A percentile compares a stretch with the other conserved stretches of the same genome.
phyloP scores from a whole-genome alignment of 2,797 vertebrate species.

The Hoplostethus atlanticus region DNA sequence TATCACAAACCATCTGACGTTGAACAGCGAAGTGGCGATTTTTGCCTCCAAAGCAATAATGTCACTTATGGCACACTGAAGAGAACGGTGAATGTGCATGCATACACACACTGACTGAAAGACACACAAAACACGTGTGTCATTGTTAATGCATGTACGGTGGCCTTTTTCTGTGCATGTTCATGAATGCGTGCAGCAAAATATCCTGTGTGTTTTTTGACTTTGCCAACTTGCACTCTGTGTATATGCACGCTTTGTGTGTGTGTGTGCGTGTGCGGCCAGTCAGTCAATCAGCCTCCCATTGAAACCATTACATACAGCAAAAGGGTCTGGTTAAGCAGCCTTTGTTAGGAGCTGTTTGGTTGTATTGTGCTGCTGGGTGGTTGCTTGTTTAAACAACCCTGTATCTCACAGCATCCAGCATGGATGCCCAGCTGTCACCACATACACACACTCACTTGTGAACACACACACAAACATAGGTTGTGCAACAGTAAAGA shows the following conservation, averaged over 20 bases:
- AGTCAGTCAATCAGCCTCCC: conserved; percentile 68
- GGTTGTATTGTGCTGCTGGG: conserved; percentile 57
- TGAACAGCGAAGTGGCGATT: conserved; percentile 35
- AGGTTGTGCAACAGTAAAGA: conserved; percentile 52
- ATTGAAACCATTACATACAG: conserved; percentile 54
- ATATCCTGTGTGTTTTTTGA: conserved; percentile 14
- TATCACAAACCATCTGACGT: conserved; percentile 46
- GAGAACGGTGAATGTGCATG: not conserved
- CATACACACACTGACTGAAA: conserved; percentile 15
- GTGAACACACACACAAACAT: conserved; percentile 5
- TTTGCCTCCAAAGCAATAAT: conserved; percentile 20
- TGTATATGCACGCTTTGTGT: conserved; percentile 19
- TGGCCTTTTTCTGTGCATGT: not conserved
- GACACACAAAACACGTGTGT: not conserved
- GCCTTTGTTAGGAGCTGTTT: conserved; percentile 70
- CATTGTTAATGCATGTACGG: no score
- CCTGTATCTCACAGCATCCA: conserved; percentile 31
- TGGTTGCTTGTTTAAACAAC: conserved; percentile 69
- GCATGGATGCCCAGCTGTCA: conserved; percentile 35
- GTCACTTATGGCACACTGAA: not conserved
- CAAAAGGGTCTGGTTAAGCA: conserved; percentile 36
- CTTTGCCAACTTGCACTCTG: not conserved
- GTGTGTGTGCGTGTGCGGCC: conserved; percentile 21
- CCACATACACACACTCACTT: conserved; percentile 5
- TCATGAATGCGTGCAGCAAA: not conserved